A percentile compares a stretch with the other conserved stretches of the same genome.
These are phyloP conservation scores for Lordiphosa andalusiaca DNA, from an alignment of 2,888 invertebrate species.

Conservation along the genomic window DNA sequence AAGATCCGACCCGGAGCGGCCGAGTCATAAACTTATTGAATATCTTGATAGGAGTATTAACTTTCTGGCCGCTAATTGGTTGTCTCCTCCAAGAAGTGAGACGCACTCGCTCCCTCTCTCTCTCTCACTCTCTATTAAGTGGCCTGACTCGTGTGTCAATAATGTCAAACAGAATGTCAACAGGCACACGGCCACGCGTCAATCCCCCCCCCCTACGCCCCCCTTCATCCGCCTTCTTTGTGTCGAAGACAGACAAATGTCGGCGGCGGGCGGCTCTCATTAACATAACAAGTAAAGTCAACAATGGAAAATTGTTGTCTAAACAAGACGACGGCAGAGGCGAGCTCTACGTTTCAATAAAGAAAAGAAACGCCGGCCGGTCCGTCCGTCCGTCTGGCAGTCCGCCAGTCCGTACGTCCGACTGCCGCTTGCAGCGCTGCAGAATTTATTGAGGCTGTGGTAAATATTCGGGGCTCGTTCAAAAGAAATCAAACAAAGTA, in stretches of 20 bases:
- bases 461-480: constrained; percentile 72
- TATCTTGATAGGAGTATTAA: constrained; percentile 45
- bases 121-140: constrained; percentile 3
- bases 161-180: constrained; percentile 69
- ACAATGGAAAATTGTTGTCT: constrained; percentile 74
- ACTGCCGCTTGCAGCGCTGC: constrained; percentile 55
- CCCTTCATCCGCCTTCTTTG: not conserved
- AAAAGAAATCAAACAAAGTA: constrained; percentile 74
- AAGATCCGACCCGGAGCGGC: constrained; percentile 18
- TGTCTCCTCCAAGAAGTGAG: constrained; percentile 1
- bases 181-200: constrained; percentile 67
- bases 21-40: constrained; percentile 56
- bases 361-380: constrained; percentile 16
- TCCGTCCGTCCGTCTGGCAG: too few species aligned
- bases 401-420: not conserved
- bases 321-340: constrained; percentile 56
- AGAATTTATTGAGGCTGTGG: constrained; percentile 71
- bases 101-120: not conserved
- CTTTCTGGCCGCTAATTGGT: constrained; percentile 44
- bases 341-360: constrained; percentile 62
- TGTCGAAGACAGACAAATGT: constrained; percentile 33
- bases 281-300: constrained; percentile 75
- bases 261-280: constrained; percentile 51
- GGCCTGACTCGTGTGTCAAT: constrained; percentile 69
- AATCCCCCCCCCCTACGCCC: constrained; percentile 11